phyloP scores from a whole-genome alignment of 2,797 vertebrate genomes.

The Melanotaenia trifasciata region DNA sequence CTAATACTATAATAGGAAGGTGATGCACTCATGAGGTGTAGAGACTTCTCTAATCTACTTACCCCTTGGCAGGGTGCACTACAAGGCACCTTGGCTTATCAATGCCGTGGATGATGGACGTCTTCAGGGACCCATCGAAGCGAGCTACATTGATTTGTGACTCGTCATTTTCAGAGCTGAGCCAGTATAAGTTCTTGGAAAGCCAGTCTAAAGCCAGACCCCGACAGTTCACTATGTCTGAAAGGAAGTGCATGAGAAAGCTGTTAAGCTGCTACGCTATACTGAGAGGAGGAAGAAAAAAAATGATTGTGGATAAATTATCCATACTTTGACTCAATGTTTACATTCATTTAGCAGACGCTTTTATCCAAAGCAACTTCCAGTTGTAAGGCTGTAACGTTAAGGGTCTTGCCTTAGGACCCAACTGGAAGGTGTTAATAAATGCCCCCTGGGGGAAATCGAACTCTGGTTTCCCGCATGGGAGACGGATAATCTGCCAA shows the following conservation, averaged over 20 bases:
- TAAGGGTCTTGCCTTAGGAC: too few relatives aligned
- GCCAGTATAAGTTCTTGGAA: constrained; percentile 98
- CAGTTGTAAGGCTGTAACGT: too few relatives aligned
- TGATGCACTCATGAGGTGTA: constrained; percentile 53
- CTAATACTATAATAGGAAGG: constrained; percentile 34
- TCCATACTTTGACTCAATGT: neutral
- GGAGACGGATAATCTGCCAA: too few relatives aligned
- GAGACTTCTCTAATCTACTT: constrained; percentile 80
- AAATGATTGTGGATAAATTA: neutral
- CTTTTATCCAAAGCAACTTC: too few relatives aligned
- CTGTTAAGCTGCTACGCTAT: neutral
- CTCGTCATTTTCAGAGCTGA: constrained; percentile 98
- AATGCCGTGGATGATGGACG: constrained; percentile 96
- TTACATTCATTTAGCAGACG: too few relatives aligned
- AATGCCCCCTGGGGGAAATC: too few relatives aligned
- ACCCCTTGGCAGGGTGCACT: constrained; percentile 96
- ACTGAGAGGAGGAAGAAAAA: neutral
- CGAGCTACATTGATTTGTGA: constrained; percentile 98
- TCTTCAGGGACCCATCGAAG: constrained; percentile 98
- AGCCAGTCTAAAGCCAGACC: constrained; percentile 97
- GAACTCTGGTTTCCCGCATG: too few relatives aligned
- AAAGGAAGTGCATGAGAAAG: constrained; percentile 13
- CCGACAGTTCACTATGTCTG: constrained; percentile 96
- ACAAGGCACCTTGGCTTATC: constrained; percentile 97
- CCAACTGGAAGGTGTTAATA: too few relatives aligned